Evolutionary conservation across 2,888 invertebrate genomes (phyloP), one percentile per base, ranked within the genome.

Genomic region (Augiades crinisus): DNA sequence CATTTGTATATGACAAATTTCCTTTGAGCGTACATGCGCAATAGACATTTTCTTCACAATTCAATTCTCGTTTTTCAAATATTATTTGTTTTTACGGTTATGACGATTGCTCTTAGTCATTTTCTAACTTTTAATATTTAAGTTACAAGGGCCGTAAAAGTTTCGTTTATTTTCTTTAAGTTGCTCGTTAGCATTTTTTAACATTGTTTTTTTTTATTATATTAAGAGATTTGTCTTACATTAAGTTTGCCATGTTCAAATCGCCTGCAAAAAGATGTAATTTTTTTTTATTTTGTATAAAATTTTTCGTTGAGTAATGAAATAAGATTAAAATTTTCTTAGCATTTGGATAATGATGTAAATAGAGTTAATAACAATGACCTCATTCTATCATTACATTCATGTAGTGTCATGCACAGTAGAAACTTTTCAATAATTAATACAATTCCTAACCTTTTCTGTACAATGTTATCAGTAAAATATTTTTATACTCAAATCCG

Each of bases 401-500:
- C 49, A 50, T 43, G 41, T 50, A 50, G 49, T 43, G 41, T 27
- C 27, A 7, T 50, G 49, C 49, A 50, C 49, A 50, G 49, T 50
- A 50, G 49, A 50, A 27, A 13, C 13, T 47, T 49, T 3, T 50
- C 41, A 6, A 12, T 31, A 27, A 36, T 41, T 36, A 34, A 10
- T 8, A 10, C n/a, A 3, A 10, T 3, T 27, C 27, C 27, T 27
- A 10, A 27, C 27, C 27, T 27, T 1, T 27, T 27, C 22, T 10
- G 10, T 27, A 27, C 4, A 27, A 27, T 27, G 10, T 24, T 24
- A 30, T 44, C 21, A 30, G 17, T 49, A 24, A 24, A n/a, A 36
- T 40, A 27, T 40, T 21, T 41, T 33, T 41, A 14, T 19, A 40
- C 21, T 49, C 33, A 27, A 24, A 12, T 10, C 49, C 41, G 41